These are phyloP conservation scores for Spizaetus ornatus DNA, from an alignment of 2,113 vertebrate genomes.

Conservation along the genomic window DNA sequence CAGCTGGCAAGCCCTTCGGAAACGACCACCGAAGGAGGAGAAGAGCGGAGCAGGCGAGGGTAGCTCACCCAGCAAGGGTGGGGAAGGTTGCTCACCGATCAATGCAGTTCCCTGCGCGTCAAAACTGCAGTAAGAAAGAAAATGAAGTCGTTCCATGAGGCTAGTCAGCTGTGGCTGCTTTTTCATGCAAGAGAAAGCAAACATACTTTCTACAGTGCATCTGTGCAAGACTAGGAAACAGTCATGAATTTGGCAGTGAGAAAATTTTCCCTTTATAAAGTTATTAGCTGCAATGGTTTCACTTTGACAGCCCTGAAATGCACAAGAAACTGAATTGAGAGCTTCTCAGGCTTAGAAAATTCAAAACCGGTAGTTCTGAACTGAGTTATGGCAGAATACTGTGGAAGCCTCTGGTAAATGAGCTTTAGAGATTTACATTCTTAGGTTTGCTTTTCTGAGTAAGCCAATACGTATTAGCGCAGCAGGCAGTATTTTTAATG, in stretches of 20 bases:
- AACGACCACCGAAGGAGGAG: not conserved
- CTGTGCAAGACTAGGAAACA: not conserved
- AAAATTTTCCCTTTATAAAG: not conserved
- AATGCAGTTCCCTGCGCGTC: not conserved
- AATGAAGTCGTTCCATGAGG: not conserved
- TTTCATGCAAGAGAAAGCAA: not conserved
- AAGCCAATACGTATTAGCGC: not conserved
- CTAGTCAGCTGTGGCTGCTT: not conserved
- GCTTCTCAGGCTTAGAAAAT: not conserved
- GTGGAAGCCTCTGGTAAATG: not conserved
- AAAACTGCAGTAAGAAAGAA: not conserved
- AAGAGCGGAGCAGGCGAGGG: fast-evolving
- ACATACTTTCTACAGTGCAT: not conserved
- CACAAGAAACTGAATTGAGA: not conserved
- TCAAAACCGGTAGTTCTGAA: not conserved
- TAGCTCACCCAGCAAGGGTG: not conserved
- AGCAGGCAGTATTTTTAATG: not conserved
- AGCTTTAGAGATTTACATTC: not conserved
- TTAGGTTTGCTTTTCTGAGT: not conserved
- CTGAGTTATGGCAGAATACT: not conserved
- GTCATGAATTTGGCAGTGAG: not conserved
- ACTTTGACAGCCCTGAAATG: not conserved
- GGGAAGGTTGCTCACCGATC: not conserved
- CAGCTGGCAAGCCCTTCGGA: not conserved
- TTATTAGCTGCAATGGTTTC: not conserved